phyloP scores from a whole-genome alignment of 1,140 invertebrate genomes.

The Paraescarpia echinospica region DNA sequence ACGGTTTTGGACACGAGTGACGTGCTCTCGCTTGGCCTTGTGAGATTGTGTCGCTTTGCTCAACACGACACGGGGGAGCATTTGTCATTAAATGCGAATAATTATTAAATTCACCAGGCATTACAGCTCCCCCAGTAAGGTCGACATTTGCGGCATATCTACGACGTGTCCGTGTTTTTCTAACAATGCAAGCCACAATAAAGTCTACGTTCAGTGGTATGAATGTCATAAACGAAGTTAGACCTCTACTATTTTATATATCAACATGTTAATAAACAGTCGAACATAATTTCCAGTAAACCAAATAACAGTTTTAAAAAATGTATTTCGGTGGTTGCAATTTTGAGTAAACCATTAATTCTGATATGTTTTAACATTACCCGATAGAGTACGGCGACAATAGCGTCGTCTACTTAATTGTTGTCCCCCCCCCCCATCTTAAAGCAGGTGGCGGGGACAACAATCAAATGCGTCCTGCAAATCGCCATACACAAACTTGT shows the following conservation, averaged over 20 bases:
- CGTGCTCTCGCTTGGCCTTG: not conserved
- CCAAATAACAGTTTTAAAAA: not conserved
- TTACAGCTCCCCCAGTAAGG: not conserved
- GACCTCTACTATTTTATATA: not conserved
- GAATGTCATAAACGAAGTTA: not conserved
- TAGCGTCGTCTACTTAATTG: no score
- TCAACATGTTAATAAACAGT: not conserved
- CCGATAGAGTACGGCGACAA: not conserved
- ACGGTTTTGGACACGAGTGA: not conserved
- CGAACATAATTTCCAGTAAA: not conserved
- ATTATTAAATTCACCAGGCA: not conserved
- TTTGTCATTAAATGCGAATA: not conserved
- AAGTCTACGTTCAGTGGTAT: not conserved
- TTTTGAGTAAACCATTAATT: no score
- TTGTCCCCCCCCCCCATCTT: not conserved
- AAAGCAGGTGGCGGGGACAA: not conserved
- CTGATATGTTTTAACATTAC: not conserved
- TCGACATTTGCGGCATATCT: not conserved
- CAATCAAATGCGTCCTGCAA: not conserved
- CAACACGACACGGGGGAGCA: not conserved
- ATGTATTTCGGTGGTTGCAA: no score
- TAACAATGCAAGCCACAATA: not conserved
- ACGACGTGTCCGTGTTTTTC: not conserved
- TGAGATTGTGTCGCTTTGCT: not conserved
- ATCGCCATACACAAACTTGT: no score